Percentiles rank a stretch among this genome's conserved stretches.
phyloP scores from a whole-genome alignment of 2,888 invertebrate species.

The Drosophila suboccidentalis region DNA sequence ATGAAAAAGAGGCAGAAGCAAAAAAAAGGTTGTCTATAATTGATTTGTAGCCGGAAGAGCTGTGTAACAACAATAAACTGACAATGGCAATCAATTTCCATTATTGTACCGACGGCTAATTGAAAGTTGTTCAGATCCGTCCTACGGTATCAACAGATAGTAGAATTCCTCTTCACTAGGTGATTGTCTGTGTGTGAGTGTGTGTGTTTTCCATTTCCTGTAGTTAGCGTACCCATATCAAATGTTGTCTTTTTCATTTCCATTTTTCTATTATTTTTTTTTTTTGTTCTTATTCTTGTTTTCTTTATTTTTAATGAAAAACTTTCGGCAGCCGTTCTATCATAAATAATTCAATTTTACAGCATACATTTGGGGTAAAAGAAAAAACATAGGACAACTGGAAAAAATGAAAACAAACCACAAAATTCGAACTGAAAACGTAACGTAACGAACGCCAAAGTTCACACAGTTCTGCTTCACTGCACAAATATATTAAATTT shows the following conservation, averaged over 20 bases:
- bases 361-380: constrained; percentile 45
- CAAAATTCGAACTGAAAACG: constrained; percentile 43
- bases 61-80: constrained; percentile 46
- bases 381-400: constrained; percentile 6
- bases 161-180: constrained; percentile 1
- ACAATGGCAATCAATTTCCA: constrained; percentile 79
- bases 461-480: constrained; percentile 68
- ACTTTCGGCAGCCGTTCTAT: constrained; percentile 51
- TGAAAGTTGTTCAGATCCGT: constrained; percentile 67
- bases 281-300: background rate
- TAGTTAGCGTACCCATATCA: constrained; percentile 48
- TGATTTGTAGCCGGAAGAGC: constrained; percentile 66
- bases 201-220: constrained; percentile 43
- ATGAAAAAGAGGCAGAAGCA: constrained; percentile 2
- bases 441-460: constrained; percentile 44
- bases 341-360: constrained; percentile 77
- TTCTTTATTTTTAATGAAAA: constrained; percentile 42
- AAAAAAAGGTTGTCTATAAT: constrained; percentile 51
- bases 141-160: constrained; percentile 31
- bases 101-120: constrained; percentile 67
- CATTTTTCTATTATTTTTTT: constrained; percentile 7
- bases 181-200: constrained; percentile 3
- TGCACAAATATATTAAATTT: constrained; percentile 79
- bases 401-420: constrained; percentile 45
- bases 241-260: constrained; percentile 30